A percentile compares a stretch with the other conserved stretches of the same genome.
phyloP scores from a whole-genome alignment of 2,888 invertebrate species.

The Aspidiotus rigidus region DNA sequence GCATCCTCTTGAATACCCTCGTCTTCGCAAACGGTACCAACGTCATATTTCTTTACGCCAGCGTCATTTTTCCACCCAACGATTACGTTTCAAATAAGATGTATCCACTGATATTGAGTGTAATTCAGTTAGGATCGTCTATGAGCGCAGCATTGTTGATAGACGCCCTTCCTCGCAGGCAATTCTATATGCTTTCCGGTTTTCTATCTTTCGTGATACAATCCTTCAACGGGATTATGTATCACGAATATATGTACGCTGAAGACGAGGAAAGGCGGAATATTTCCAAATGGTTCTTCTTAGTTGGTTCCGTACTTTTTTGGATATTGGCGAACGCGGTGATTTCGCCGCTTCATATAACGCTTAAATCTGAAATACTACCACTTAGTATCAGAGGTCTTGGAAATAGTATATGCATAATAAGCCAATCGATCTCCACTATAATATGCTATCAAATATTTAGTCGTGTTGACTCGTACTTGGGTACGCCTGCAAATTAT shows the following conservation, averaged over 20 bases:
- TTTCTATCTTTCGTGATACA: constrained; percentile 13
- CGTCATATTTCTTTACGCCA: constrained; percentile 11
- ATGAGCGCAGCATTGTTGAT: constrained; percentile 10
- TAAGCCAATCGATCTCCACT: background rate
- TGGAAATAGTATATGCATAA: background rate
- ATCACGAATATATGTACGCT: background rate
- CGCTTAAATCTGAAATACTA: constrained; percentile 16
- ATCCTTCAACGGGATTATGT: constrained; percentile 11
- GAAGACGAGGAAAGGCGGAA: background rate
- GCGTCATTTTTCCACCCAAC: constrained; percentile 13
- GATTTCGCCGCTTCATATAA: constrained; percentile 9
- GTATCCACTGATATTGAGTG: constrained; percentile 16
- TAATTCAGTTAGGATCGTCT: constrained; percentile 9
- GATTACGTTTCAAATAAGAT: constrained; percentile 12
- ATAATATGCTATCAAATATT: constrained; percentile 10
- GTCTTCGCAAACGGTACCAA: constrained; percentile 5
- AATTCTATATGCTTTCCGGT: constrained; percentile 2
- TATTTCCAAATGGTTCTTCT: background rate
- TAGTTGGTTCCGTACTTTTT: background rate
- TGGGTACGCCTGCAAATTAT: background rate
- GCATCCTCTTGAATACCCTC: constrained; percentile 3
- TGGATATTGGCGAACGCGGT: constrained; percentile 1
- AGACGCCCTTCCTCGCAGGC: constrained; percentile 11
- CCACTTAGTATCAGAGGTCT: constrained; percentile 20
- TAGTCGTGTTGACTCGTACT: background rate